Evolutionary conservation across 2,888 invertebrate genomes (phyloP).

Genomic region (Mythimna impura): DNA sequence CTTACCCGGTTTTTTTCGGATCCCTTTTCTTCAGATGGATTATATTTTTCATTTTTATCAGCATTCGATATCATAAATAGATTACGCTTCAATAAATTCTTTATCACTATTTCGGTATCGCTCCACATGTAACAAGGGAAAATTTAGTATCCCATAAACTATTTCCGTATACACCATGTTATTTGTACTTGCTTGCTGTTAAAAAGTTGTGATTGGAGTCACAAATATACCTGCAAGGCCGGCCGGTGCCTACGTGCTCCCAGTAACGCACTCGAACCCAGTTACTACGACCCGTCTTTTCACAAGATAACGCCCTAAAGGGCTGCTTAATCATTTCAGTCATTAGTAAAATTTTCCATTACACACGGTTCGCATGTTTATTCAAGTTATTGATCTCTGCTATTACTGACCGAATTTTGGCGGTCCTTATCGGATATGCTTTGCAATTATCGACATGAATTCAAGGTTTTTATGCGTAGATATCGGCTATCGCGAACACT

Average conservation of each 20-base stretch:
- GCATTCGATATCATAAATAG: constrained; percentile 5
- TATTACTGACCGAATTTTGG: constrained; percentile 46
- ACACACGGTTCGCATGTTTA: constrained; percentile 36
- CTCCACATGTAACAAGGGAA: constrained; percentile 3
- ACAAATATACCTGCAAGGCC: constrained; percentile 70
- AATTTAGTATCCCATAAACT: constrained; percentile 39
- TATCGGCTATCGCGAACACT: constrained; percentile 41
- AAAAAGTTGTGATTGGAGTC: constrained; percentile 57
- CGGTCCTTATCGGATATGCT: constrained; percentile 39
- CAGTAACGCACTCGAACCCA: constrained; percentile 67
- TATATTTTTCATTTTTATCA: not conserved
- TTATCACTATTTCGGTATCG: constrained; percentile 35
- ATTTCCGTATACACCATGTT: constrained; percentile 44
- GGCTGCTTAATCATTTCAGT: constrained; percentile 61
- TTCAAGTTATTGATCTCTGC: constrained; percentile 37
- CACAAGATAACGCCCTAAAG: constrained; percentile 40
- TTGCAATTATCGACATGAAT: constrained; percentile 41
- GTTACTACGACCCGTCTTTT: constrained; percentile 54
- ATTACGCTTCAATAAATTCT: constrained; percentile 14
- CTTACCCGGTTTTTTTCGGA: not conserved
- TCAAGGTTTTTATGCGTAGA: constrained; percentile 41
- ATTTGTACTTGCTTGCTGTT: constrained; percentile 41
- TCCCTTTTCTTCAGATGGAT: not conserved
- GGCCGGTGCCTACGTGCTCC: constrained; percentile 77
- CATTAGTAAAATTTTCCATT: constrained; percentile 65